These are phyloP conservation scores for Temnothorax nylanderi DNA, from an alignment of 1,140 invertebrate genomes.

Conservation along the genomic window DNA sequence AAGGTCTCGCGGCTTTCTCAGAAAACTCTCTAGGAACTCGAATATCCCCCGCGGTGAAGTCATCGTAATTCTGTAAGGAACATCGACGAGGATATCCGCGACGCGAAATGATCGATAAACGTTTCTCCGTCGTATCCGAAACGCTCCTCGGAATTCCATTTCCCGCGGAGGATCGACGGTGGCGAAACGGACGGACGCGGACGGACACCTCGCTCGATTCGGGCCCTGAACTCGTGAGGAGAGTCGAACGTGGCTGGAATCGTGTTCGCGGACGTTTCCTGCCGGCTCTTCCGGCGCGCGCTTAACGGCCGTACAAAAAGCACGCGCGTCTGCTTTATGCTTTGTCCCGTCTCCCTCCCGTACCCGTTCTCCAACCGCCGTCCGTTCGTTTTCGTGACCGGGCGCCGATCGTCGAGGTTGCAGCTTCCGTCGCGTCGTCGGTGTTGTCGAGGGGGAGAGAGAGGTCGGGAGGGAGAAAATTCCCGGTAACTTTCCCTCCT, in stretches of 20 bases:
- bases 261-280: slow-evolving; percentile 35
- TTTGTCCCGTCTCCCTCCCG: background rate
- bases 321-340: background rate
- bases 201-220: background rate
- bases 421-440: slow-evolving; percentile 59
- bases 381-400: slow-evolving; percentile 53
- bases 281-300: slow-evolving; percentile 1
- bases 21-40: too few relatives aligned
- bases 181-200: background rate
- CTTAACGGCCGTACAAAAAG: slow-evolving; percentile 20
- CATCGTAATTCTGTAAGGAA: slow-evolving; percentile 7
- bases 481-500: slow-evolving; percentile 81
- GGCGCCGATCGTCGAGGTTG: slow-evolving; percentile 62
- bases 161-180: background rate
- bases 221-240: background rate
- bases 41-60: background rate
- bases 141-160: slow-evolving; percentile 17
- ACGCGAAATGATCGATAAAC: background rate
- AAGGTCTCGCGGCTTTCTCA: background rate
- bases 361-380: background rate
- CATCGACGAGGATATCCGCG: slow-evolving; percentile 11
- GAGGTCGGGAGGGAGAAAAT: slow-evolving; percentile 1
- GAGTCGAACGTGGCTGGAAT: slow-evolving; percentile 56
- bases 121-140: background rate
- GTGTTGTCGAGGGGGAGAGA: background rate